Conservation (phyloP, 2,797 vertebrate species). For the Tokudaia tokunoshimensis region DNA sequence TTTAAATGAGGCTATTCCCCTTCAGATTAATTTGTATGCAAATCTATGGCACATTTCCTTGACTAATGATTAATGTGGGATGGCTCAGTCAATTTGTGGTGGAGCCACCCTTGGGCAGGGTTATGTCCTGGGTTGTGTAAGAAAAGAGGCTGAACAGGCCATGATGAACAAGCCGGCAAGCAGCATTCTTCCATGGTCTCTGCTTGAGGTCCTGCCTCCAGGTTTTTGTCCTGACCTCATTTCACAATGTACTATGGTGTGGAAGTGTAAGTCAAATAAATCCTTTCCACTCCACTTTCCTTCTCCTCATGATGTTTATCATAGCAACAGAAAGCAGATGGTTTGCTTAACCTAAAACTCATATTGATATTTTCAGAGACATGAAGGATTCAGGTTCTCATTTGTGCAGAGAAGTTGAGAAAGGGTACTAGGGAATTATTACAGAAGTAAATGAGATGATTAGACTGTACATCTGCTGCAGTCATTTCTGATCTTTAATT, state of each 20-base stretch:
- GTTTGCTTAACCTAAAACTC: neutral
- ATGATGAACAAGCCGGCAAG: neutral
- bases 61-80: neutral
- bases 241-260: neutral
- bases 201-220: neutral
- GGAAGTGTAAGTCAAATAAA: neutral
- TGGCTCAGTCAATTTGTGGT: too few relatives aligned
- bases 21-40: neutral
- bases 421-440: conserved; percentile 29
- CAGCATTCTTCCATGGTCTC: neutral
- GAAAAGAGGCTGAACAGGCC: neutral
- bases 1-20: neutral
- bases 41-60: neutral
- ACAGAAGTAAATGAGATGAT: conserved; percentile 26
- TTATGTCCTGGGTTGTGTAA: neutral
- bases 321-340: neutral
- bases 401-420: conserved; percentile 52
- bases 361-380: neutral
- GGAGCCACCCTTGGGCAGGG: too few relatives aligned
- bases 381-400: neutral
- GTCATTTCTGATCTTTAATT: conserved; percentile 2
- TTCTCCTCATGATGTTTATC: too few relatives aligned
- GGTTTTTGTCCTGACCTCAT: neutral
- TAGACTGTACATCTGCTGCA: neutral
- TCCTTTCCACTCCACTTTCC: neutral